Percentiles rank a stretch among this genome's conserved stretches.
Evolutionary conservation across 2,113 vertebrate species (phyloP).

Genomic region (Emydura subglobosa): DNA sequence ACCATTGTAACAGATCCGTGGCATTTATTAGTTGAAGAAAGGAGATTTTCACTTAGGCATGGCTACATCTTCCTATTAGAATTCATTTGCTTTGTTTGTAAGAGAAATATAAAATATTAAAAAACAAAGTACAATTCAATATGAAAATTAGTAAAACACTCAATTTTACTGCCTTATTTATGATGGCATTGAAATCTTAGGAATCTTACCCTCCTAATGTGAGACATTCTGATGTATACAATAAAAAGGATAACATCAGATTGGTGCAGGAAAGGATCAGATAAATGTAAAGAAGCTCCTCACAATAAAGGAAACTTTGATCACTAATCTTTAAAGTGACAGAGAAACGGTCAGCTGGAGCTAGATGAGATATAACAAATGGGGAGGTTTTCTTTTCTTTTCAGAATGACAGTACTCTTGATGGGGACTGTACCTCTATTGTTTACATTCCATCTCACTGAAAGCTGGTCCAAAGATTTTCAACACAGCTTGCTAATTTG

Average conservation of each 20-base stretch:
- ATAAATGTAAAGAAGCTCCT: neutral
- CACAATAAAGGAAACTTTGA: neutral
- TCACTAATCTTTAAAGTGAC: neutral
- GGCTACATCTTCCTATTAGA: neutral
- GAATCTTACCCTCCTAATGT: neutral
- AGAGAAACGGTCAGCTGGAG: neutral
- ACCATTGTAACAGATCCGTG: neutral
- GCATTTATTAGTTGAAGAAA: neutral
- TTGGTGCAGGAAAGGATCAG: neutral
- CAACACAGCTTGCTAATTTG: conserved; percentile 55
- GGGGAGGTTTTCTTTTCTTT: conserved; percentile 42
- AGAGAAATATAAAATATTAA: neutral
- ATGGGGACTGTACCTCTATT: conserved; percentile 10
- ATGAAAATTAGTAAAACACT: neutral
- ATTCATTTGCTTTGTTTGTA: conserved; percentile 11
- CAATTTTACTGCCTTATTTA: neutral
- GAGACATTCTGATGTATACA: neutral
- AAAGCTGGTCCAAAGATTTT: conserved; percentile 4
- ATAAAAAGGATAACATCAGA: neutral
- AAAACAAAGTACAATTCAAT: neutral
- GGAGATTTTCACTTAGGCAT: neutral
- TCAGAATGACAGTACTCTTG: neutral
- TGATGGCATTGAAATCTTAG: neutral
- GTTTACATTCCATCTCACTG: conserved; percentile 67
- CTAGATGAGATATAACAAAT: conserved; percentile 54